Evolutionary conservation across 2,797 vertebrate species (phyloP).

Genomic region (Synaphobranchus kaupii): DNA sequence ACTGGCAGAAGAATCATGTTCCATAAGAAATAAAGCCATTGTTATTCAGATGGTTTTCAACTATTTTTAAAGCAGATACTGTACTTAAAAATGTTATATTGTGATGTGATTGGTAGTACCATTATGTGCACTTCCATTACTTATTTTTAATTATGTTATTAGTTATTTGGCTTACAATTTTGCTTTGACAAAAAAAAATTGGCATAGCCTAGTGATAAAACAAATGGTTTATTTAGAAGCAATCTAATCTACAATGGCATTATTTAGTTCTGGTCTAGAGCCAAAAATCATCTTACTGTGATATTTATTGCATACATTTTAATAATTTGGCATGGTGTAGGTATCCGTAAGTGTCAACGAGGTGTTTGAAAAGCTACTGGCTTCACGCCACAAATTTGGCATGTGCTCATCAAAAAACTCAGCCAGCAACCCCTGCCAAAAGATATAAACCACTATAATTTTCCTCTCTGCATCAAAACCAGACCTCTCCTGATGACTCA

Average conservation of each 20-base stretch:
- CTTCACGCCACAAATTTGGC: background rate
- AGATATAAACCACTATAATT: background rate
- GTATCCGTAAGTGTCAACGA: background rate
- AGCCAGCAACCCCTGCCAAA: background rate
- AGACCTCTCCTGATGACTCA: background rate
- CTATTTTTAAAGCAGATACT: background rate
- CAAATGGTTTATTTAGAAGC: background rate
- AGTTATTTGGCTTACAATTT: background rate
- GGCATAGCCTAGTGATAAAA: background rate
- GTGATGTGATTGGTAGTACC: background rate
- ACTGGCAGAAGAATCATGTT: background rate
- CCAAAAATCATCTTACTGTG: constrained; percentile 4
- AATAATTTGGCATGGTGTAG: background rate
- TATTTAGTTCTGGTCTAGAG: background rate
- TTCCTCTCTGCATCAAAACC: background rate
- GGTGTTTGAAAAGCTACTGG: background rate
- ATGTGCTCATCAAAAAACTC: constrained; percentile 1
- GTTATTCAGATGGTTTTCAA: background rate
- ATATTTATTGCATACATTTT: background rate
- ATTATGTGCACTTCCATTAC: background rate
- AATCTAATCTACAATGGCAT: background rate
- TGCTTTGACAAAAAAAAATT: background rate
- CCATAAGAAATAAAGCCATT: background rate
- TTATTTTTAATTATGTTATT: background rate
- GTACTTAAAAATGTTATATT: background rate